Base-by-base conservation (phyloP, 2,888 invertebrate species). In the Eledone cirrhosa region DNA sequence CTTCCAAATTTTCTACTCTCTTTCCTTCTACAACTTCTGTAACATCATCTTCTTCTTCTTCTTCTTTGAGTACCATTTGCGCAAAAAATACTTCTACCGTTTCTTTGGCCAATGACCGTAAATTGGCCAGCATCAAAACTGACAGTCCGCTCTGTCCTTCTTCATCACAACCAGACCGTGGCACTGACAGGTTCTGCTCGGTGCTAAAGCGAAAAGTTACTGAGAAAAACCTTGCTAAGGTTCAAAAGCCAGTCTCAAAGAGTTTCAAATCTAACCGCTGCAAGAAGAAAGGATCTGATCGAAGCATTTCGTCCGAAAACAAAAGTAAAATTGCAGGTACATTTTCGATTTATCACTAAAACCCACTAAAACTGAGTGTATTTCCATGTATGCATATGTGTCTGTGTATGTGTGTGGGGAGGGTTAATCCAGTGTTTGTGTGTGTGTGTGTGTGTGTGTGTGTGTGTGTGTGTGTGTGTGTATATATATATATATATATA, bases 281-380 rank as follows among this genome's bases (percentile, higher is more conserved):
- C n/a, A 77, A 53, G 47, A 69, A 48, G 69, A 41, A 78, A 33
- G 27, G 24, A 1, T 13, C 27, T 16, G 48, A 67, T 53, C 77
- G 85, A 29, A 78, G 80, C n/a, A 80, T 81, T 27, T 87, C 87
- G 22, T 81, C 84, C 41, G 88, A 88, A 80, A 86, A 83, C 77
- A 80, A 79, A 80, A 86, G 84, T 69, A 87, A 87, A 83, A 87
- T 88, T 65, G 88, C 86, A 83, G 85, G 85, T 85, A 82, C 80
- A 79, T 41, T 72, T 72, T 72, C 22, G 41, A 72, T 72, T 72
- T 72, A 72, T 72, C 33, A 72, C 31, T 69, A 69, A n/a, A n/a
- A 33, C 67, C 29, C 29, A 29, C 67, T 31, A 19, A n/a, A 67
- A 67, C 31, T 5, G 33, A 22, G 69, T 69, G 33, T 29, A n/a